Percentiles rank a stretch among this genome's conserved stretches.
phyloP scores from a whole-genome alignment of 2,113 vertebrate species.

The Hydropotes inermis region DNA sequence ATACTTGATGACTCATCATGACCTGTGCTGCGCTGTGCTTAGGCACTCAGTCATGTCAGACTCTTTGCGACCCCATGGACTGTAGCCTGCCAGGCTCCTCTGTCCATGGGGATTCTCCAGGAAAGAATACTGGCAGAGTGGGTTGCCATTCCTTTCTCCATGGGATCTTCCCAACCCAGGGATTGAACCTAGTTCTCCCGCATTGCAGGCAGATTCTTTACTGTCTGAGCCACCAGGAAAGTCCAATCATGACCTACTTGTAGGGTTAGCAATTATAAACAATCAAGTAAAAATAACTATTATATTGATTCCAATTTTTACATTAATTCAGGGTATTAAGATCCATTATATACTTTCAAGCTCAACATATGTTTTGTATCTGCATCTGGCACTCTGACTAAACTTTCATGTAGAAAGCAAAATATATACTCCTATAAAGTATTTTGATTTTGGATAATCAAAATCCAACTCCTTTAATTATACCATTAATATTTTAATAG shows the following conservation, averaged over 20 bases:
- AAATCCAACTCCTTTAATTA: conserved; percentile 1
- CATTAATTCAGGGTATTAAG: neutral
- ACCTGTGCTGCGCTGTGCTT: neutral
- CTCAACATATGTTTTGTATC: neutral
- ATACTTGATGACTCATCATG: neutral
- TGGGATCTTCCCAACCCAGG: neutral
- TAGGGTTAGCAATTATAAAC: neutral
- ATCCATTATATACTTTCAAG: conserved; percentile 14
- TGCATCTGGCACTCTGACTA: neutral
- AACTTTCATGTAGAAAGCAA: conserved; percentile 36
- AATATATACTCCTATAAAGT: neutral
- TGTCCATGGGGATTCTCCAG: neutral
- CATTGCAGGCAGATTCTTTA: neutral
- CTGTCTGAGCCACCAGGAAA: neutral
- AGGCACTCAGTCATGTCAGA: neutral
- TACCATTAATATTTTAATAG: conserved; percentile 10
- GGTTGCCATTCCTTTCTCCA: neutral
- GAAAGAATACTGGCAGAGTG: neutral
- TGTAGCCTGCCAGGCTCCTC: neutral
- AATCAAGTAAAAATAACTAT: conserved; percentile 9
- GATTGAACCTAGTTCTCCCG: fast-evolving
- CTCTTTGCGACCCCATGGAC: neutral
- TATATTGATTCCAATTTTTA: conserved; percentile 24
- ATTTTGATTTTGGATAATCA: neutral
- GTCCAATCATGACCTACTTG: neutral